Base-by-base conservation (phyloP, 64 coral and sea anemone genomes). In the Orbicella faveolata region DNA sequence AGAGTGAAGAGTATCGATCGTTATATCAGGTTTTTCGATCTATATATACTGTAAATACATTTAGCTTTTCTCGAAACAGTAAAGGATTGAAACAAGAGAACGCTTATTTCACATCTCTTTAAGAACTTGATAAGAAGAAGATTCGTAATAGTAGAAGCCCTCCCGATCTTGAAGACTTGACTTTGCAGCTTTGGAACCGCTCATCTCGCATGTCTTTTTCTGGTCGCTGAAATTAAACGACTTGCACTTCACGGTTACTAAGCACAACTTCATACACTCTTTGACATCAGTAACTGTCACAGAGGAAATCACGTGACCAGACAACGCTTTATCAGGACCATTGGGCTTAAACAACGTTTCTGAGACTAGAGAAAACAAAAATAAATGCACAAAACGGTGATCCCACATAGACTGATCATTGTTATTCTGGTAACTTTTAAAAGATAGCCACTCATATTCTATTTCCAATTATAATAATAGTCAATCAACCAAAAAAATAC, bases 191-290 rank as follows among this genome's bases (percentile, higher is more conserved):
- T 63, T 68, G 19, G 61, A 68, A 66, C 81, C 62, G 18, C 61
- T 83, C 17, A 83, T 2, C 37, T 69, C 81, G 37, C 81, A 83
- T 12, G 14, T 83, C 81, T 67, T 44, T 18, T 41, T 1, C 19
- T 21, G 19, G 33, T 23, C 16, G 34, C 61, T 66, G 11, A 67
- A 83, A 83, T 83, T 65, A 36, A 83, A 44, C 16, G 81, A 69
- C 81, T 83, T 41, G 62, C 81, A 69, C 4, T 83, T 35, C 17
- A 41, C 36, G 63, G 63, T 83, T 39, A 66, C 34, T 34, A 83
- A 83, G 63, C 81, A 83, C 20, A 41, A 25, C 63, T 83, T 83
- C 34, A 39, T 68, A 13, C 61, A 83, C 18, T 69, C 62, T 68
- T 8, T 83, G 81, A 37, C 81, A 62, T 68, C 59, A n/a, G 61